Evolutionary conservation across 1,140 invertebrate species (phyloP).

Genomic region (Pseudomyrmex flavicornis): DNA sequence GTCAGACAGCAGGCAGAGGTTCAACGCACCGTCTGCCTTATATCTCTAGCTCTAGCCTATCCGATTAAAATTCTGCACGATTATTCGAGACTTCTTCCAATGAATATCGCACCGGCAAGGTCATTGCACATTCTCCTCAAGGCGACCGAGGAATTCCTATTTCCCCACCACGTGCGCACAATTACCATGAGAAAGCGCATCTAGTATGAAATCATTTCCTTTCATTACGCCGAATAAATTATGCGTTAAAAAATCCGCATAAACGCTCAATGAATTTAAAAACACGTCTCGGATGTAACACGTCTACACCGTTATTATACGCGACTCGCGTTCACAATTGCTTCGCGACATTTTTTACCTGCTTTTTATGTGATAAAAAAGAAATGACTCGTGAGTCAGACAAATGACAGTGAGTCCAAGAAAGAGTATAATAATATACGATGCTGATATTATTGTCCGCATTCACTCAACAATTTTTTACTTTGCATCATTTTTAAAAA

Average conservation of each 20-base stretch:
- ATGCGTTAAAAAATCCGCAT: background rate
- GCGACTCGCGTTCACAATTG: no score
- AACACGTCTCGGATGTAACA: background rate
- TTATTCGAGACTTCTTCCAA: slow-evolving; percentile 59
- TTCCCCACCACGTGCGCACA: background rate
- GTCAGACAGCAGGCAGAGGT: slow-evolving; percentile 14
- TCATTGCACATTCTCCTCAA: slow-evolving; percentile 62
- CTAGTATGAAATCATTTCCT: background rate
- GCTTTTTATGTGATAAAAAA: no score
- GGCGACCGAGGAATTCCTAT: slow-evolving; percentile 51
- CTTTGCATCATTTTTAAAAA: background rate
- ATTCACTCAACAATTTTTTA: background rate
- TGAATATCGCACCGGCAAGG: slow-evolving; percentile 58
- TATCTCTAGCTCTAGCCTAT: slow-evolving; percentile 11
- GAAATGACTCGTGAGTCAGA: no score
- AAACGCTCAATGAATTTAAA: slow-evolving; percentile 1
- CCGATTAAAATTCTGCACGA: slow-evolving; percentile 59
- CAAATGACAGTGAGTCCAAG: background rate
- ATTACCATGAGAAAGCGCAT: slow-evolving; percentile 40
- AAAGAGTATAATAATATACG: background rate
- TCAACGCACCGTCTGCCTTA: slow-evolving; percentile 42
- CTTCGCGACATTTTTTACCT: no score
- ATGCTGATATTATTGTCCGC: background rate
- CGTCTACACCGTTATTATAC: background rate
- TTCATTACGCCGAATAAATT: background rate